Evolutionary conservation across 2,888 invertebrate genomes (phyloP), one percentile per base, ranked within the genome.

Genomic region (Ecliptopera silaceata): DNA sequence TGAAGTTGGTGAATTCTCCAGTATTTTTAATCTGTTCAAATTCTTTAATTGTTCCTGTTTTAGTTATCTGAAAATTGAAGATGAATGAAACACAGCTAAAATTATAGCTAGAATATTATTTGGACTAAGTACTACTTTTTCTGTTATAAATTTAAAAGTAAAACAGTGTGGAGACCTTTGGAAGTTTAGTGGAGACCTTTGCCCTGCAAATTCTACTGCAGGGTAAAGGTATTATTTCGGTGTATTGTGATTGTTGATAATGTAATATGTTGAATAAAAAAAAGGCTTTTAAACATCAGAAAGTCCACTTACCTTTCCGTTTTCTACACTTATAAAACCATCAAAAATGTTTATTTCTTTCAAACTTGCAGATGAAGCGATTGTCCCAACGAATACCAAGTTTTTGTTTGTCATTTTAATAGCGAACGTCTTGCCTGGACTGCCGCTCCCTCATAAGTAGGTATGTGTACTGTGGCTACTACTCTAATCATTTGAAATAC

Each of bases 261-360:
- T n/a, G n/a, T n/a, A n/a, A n/a, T n/a, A n/a, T n/a, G n/a, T n/a
- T n/a, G n/a, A n/a, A n/a, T n/a, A n/a, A n/a, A n/a, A n/a, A n/a
- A n/a, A n/a, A n/a, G n/a, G n/a, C n/a, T n/a, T n/a, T n/a, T n/a
- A 34, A 34, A 34, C 13, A 8, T 2, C 12, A 18, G 10, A 6
- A 43, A 53, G 31, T 13, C 10, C 11, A 68, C 65, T 79, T 83
- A 94, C 94, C 88, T 92, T 93, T 69, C 94, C 94, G 74, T 90
- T 72, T 66, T 92, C 80, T 4, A 95, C 90, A 29, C 88, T 87
- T 41, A 95, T 67, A 70, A 89, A 94, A 26, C 94, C 94, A 63
- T 84, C 75, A 32, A 84, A 73, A 46, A 93, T 68, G 12, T 50
- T 58, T 11, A 88, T 64, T n/a, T 75, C 63, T 5, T 70, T 70